Evolutionary conservation across 1,140 invertebrate species (phyloP), one percentile per base, ranked within the genome.

Genomic region (Bombyx mandarina): DNA sequence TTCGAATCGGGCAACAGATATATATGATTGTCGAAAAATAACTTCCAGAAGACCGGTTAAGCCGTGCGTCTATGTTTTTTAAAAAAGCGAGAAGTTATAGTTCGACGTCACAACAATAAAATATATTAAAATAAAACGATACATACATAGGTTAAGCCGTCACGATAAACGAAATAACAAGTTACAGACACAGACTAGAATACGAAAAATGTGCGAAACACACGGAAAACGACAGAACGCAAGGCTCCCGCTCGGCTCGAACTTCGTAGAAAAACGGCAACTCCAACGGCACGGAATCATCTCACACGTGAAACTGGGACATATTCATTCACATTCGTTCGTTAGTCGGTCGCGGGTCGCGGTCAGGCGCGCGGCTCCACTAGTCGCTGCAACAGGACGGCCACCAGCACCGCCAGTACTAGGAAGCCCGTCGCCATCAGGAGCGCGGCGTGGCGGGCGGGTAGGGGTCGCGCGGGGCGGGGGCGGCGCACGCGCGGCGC

Each of bases 391-490:
- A 92, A 85, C 54, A 90, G 86, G 56, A 92, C 88, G 47, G 93
- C 92, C 62, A 93, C 87, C 56, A 92, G 64, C 63, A 94, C 87
- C 57, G 92, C 92, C 65, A 93, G 70, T 59, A 93, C 54, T 45
- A 90, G 88, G 77, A 94, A 91, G 45, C 86, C 88, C 54, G 88
- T 75, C 43, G 93, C 81, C 69, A 93, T 89, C 51, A 93, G 86
- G 57, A 91, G 81, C 54, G 92, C 92, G 75, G 89, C 89, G 66
- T 93, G 91, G 61, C 91, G 90, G 73, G 93, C 91, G 35, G 90
- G 90, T 71, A 93, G 76, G 43, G 65, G 56, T 56, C 79, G 74
- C 60, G 60, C 55, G 35, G 69, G 43, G 0, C 72, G 61, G 7
- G 67, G n/a, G 26, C 65, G 68, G 6, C 67, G 67, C 43, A 58